phyloP scores from a whole-genome alignment of 1,140 invertebrate genomes.

The Elysia chlorotica region DNA sequence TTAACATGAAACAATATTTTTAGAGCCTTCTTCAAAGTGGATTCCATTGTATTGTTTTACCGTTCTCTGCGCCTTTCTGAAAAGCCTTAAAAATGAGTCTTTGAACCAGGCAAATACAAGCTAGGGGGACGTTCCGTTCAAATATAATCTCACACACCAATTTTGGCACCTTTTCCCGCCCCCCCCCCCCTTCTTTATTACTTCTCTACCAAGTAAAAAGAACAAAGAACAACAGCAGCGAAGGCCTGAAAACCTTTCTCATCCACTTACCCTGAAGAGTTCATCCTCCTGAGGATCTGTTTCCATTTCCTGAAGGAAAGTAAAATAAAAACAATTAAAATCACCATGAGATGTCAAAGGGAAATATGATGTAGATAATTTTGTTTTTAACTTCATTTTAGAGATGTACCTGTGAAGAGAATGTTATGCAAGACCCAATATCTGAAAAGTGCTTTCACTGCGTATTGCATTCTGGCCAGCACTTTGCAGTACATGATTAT shows the following conservation, averaged over 20 bases:
- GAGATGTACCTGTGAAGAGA: background rate
- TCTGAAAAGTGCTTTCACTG: background rate
- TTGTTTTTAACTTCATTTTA: background rate
- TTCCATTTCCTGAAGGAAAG: background rate
- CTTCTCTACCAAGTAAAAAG: too few relatives aligned
- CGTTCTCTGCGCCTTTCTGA: too few relatives aligned
- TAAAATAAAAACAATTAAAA: conserved; percentile 1
- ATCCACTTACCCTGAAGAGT: background rate
- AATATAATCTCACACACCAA: too few relatives aligned
- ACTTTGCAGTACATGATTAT: background rate
- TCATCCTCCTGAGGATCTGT: background rate
- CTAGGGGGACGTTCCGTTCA: too few relatives aligned
- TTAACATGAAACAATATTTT: too few relatives aligned
- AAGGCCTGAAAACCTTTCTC: background rate
- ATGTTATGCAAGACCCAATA: too few relatives aligned
- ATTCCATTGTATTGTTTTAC: too few relatives aligned
- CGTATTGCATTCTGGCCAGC: background rate
- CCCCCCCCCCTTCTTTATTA: too few relatives aligned
- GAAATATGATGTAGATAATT: background rate
- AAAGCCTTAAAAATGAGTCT: too few relatives aligned
- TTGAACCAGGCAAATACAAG: too few relatives aligned
- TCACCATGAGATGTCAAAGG: background rate
- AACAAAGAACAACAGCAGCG: conserved; percentile 4
- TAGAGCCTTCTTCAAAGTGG: too few relatives aligned
- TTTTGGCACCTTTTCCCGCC: too few relatives aligned